Evolutionary conservation across 2,797 vertebrate genomes (phyloP), one percentile per base, ranked within the genome.

Genomic region (Silurus aristotelis): DNA sequence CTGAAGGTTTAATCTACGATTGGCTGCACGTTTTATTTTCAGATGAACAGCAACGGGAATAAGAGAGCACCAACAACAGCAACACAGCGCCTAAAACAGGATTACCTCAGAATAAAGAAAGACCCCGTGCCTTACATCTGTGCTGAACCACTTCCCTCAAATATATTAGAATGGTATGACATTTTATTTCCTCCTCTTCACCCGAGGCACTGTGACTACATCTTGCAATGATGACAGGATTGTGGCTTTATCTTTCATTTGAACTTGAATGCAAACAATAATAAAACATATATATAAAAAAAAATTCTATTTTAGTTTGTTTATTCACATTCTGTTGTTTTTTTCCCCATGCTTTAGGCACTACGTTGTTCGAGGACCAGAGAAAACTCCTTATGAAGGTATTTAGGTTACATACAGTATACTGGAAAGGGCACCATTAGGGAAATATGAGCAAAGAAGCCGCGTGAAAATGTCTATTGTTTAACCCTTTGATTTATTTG

Each of bases 71-170:
- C 97, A 46, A 97, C 97, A 0, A 99, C 98, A 91, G 98, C 98
- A 79, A 99, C 97, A 0, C 97, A 98, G 94, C 92, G 98, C 85
- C 95, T 99, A 84, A 99, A 98, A 84, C 97, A 99, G 93, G 98
- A 99, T 94, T 99, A 99, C 91, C 97, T 99, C 91, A 94, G 98
- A 80, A 99, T 99, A 89, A 98, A 99, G 94, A 99, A 99, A 95
- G 98, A 99, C 91, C 98, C 98, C 0, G 98, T 99, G 96, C 98
- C 98, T 97, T 99, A 99, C 85, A 97, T 99, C 92, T 97, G 98
- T 92, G 98, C 98, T 19, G 98, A 99, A 89, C 97, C 98, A 82
- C 96, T 99, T 31, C 97, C 98, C 27, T 98, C 98, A 64, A 99
- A 99, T 87, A 99, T 99, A 91, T 94, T 99, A 8, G 97, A 99